Evolutionary conservation across 1,140 invertebrate species (phyloP), one percentile per base, ranked within the genome.

Genomic region (Diachasmimorpha longicaudata): DNA sequence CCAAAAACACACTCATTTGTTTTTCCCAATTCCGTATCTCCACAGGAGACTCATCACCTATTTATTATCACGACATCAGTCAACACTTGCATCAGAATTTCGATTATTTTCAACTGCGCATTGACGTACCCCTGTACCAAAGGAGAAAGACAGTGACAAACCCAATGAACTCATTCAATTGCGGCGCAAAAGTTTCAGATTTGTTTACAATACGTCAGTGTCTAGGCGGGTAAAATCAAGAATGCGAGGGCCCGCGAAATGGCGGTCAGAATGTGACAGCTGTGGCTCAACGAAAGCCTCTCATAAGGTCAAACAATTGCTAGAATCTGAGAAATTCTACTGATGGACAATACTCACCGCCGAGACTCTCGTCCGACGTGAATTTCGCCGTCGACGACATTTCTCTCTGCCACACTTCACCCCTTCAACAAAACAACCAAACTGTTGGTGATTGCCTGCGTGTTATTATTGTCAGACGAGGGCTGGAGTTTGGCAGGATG

Each of bases 361-460:
- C 87, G 11, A 90, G 81, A 23, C 81, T 80, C 72, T 90, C 89
- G 66, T 90, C 89, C 74, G 84, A 85, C 21, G 81, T 82, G 21
- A 82, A 87, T 77, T 88, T 89, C 14, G 84, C 83, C 66, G 85
- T 84, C 23, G 88, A 85, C 79, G 87, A 86, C 87, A 88, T 89
- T 63, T 37, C 31, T 6, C 31, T 31, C 31, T 2, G 2, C 75
- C 36, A 25, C 36, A 14, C 39, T 31, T 75, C 42, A 11, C 48
- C 63, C 21, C 70, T 71, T 78, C 52, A 70, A 55, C 25, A 63
- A 42, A 25, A 72, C 11, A 42, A 21, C 21, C n/a, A 9, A 23
- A 21, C n/a, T 8, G 10, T 14, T 4, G 21, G n/a, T 21, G 23
- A 37, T 11, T 68, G 5, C 16, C 11, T 44, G 42, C 21, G n/a